Evolutionary conservation across 2,888 invertebrate genomes (phyloP).

Genomic region (Bruchidius siliquastri): DNA sequence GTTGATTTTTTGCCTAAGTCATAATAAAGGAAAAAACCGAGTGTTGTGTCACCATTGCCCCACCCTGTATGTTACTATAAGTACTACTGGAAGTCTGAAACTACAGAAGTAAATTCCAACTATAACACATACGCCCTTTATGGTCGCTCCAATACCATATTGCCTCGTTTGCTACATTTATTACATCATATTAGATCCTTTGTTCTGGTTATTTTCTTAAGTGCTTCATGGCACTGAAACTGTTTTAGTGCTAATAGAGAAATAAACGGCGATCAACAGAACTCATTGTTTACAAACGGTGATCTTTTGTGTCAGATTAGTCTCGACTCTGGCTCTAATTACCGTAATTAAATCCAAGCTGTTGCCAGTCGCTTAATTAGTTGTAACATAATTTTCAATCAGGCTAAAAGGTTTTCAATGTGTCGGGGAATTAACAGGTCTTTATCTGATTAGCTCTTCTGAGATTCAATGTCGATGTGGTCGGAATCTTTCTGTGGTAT

Average conservation of each 20-base stretch:
- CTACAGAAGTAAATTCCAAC: no score
- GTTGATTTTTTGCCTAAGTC: no score
- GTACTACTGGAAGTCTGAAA: no score
- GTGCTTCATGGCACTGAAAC: neutral
- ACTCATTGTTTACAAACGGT: neutral
- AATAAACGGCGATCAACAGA: neutral
- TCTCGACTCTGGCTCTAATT: conserved; percentile 2
- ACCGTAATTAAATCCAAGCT: conserved; percentile 7
- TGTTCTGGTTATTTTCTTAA: neutral
- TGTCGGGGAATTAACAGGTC: neutral
- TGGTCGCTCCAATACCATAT: neutral
- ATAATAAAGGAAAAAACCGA: no score
- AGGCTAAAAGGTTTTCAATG: conserved; percentile 1
- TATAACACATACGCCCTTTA: neutral
- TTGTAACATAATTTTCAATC: conserved; percentile 5
- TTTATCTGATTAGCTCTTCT: neutral
- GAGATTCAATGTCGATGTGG: neutral
- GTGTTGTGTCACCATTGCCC: no score
- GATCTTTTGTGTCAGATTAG: conserved; percentile 6
- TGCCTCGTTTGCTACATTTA: neutral
- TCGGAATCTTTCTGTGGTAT: neutral
- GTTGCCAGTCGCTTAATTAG: conserved; percentile 5
- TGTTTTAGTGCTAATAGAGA: conserved; percentile 1
- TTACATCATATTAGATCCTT: neutral
- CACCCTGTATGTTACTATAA: no score